A percentile compares a stretch with the other conserved stretches of the same genome.
phyloP scores from a whole-genome alignment of 1,140 invertebrate species.

The Gryon sp. region DNA sequence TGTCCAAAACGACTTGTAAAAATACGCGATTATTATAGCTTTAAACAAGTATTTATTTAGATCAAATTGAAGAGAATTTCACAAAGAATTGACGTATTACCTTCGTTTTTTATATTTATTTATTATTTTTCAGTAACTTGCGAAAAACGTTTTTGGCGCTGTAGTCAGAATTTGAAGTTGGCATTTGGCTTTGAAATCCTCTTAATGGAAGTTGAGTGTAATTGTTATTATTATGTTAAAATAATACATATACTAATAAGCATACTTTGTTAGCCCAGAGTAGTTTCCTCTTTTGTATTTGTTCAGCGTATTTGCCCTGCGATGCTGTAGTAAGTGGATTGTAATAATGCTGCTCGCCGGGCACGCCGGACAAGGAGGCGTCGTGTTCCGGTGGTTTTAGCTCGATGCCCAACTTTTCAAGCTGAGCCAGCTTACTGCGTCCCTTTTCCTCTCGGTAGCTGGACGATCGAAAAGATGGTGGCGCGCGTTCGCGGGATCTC shows the following conservation, averaged over 20 bases:
- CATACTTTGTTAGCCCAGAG: conserved; percentile 89
- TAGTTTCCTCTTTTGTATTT: conserved; percentile 93
- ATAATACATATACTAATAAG: not conserved
- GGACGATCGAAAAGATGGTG: conserved; percentile 66
- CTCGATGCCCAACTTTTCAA: conserved; percentile 79
- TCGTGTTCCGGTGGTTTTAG: conserved; percentile 73
- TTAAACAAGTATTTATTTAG: no score
- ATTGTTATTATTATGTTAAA: no score
- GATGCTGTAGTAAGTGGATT: conserved; percentile 89
- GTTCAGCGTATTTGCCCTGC: conserved; percentile 91
- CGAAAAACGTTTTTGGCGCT: no score
- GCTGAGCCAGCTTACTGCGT: conserved; percentile 77
- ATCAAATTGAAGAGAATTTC: no score
- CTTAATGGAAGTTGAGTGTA: no score
- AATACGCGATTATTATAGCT: no score
- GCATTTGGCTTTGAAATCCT: no score
- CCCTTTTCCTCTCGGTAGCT: conserved; percentile 76
- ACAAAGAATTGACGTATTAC: no score
- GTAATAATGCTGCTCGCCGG: conserved; percentile 86
- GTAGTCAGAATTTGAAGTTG: no score
- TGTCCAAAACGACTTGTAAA: no score
- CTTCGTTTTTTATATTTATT: no score
- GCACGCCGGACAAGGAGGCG: conserved; percentile 31
- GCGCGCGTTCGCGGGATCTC: conserved; percentile 70
- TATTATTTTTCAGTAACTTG: no score